Evolutionary conservation across 2,888 invertebrate species (phyloP).

Genomic region (Chouioia cunea): DNA sequence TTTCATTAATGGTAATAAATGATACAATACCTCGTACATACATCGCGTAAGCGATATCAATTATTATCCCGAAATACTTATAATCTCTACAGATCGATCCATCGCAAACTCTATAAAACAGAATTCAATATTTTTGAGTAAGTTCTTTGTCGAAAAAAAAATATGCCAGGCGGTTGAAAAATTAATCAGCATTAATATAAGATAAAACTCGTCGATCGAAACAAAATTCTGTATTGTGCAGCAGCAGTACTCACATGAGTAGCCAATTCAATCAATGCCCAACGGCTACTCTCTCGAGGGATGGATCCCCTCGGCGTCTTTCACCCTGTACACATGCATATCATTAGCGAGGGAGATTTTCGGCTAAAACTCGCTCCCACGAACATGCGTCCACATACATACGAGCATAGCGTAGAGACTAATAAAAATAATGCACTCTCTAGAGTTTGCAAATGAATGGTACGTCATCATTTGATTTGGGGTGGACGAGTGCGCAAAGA

Average conservation of each 20-base stretch:
- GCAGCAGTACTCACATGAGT: neutral
- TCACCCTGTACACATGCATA: constrained; percentile 7
- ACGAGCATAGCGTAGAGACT: constrained; percentile 47
- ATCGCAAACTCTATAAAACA: no score
- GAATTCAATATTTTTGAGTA: no score
- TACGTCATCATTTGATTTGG: constrained; percentile 63
- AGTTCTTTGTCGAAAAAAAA: neutral
- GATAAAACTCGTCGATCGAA: constrained; percentile 15
- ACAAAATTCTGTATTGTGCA: neutral
- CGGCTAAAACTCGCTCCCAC: no score
- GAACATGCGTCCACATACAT: no score
- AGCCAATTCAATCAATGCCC: constrained; percentile 31
- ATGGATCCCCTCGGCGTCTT: constrained; percentile 17
- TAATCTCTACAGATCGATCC: no score
- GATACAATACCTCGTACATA: no score
- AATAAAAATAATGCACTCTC: constrained; percentile 62
- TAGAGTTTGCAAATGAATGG: constrained; percentile 62
- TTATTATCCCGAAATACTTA: no score
- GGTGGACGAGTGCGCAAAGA: constrained; percentile 28
- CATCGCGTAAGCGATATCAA: no score
- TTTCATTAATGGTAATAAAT: no score
- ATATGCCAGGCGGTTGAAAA: constrained; percentile 11
- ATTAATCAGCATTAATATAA: constrained; percentile 35
- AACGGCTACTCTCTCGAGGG: constrained; percentile 22
- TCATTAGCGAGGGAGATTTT: constrained; percentile 7